A percentile compares a stretch with the other conserved stretches of the same genome.
phyloP scores from a whole-genome alignment of 2,797 vertebrate species.

The Xenopus petersii region DNA sequence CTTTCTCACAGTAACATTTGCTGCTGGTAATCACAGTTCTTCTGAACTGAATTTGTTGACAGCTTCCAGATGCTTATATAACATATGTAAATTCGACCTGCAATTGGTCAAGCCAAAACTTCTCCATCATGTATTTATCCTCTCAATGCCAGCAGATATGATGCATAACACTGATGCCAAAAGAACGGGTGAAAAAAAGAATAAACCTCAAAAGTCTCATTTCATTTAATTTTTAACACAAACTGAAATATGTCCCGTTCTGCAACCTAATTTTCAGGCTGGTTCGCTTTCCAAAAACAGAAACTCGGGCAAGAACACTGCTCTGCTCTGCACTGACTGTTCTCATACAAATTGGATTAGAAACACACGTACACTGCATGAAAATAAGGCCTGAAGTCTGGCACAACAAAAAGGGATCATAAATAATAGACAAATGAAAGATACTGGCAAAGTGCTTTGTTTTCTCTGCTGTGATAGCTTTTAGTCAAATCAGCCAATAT shows the following conservation, averaged over 20 bases:
- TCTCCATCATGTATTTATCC: constrained; percentile 19
- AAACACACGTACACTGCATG: constrained; percentile 2
- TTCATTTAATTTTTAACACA: constrained; percentile 30
- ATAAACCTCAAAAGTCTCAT: constrained; percentile 23
- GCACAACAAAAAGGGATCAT: background rate
- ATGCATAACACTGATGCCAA: constrained; percentile 32
- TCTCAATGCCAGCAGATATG: constrained; percentile 30
- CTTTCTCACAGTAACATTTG: constrained; percentile 13
- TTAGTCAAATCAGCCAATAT: too few species aligned
- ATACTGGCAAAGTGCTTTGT: background rate
- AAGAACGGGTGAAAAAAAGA: constrained; percentile 11
- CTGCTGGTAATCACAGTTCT: constrained; percentile 29
- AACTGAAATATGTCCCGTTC: constrained; percentile 35
- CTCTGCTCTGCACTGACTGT: constrained; percentile 9
- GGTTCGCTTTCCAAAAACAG: constrained; percentile 23
- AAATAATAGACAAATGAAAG: background rate
- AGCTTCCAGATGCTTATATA: constrained; percentile 16
- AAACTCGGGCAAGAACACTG: constrained; percentile 13
- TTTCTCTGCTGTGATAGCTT: background rate
- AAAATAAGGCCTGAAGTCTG: background rate
- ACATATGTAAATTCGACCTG: constrained; percentile 36
- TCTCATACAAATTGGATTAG: constrained; percentile 13
- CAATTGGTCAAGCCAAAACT: constrained; percentile 16
- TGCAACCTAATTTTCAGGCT: constrained; percentile 39
- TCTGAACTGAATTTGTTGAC: constrained; percentile 1